A percentile compares a stretch with the other conserved stretches of the same genome.
These are phyloP conservation scores for Vespertilio murinus DNA, from an alignment of 2,797 vertebrate species.

Conservation along the genomic window DNA sequence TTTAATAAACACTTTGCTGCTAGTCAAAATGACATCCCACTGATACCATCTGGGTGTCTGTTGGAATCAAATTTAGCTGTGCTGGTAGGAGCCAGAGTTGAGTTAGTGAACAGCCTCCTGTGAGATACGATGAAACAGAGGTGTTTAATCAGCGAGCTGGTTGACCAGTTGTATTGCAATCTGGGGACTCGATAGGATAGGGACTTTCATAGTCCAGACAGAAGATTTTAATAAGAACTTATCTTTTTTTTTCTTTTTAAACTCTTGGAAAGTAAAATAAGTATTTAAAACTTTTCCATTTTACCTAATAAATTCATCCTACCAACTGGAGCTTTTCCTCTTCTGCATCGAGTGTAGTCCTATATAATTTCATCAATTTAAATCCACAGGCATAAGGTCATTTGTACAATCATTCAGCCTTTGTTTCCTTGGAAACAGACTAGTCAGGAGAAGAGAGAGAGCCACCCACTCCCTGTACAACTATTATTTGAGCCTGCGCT, in stretches of 20 bases:
- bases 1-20: conserved; percentile 67
- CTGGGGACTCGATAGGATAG: conserved; percentile 44
- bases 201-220: conserved; percentile 53
- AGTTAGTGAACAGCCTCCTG: conserved; percentile 57
- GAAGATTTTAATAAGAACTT: conserved; percentile 63
- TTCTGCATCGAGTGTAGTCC: conserved; percentile 74
- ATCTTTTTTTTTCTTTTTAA: not conserved
- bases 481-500: conserved; percentile 76
- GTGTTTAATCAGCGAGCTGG: conserved; percentile 67
- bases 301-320: conserved; percentile 73
- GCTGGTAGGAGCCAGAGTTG: conserved; percentile 50
- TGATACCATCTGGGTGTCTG: conserved; percentile 63
- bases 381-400: conserved; percentile 80
- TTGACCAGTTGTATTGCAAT: conserved; percentile 54
- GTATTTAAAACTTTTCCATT: conserved; percentile 73
- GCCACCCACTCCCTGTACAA: conserved; percentile 76
- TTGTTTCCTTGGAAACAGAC: conserved; percentile 85
- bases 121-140: conserved; percentile 58
- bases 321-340: conserved; percentile 74
- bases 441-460: conserved; percentile 78
- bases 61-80: conserved; percentile 54
- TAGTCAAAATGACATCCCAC: conserved; percentile 69
- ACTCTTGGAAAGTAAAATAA: conserved; percentile 67
- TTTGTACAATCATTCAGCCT: conserved; percentile 77
- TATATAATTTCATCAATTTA: conserved; percentile 82